A percentile compares a stretch with the other conserved stretches of the same genome.
phyloP scores from a whole-genome alignment of 2,888 invertebrate species.

The Selenia dentaria region DNA sequence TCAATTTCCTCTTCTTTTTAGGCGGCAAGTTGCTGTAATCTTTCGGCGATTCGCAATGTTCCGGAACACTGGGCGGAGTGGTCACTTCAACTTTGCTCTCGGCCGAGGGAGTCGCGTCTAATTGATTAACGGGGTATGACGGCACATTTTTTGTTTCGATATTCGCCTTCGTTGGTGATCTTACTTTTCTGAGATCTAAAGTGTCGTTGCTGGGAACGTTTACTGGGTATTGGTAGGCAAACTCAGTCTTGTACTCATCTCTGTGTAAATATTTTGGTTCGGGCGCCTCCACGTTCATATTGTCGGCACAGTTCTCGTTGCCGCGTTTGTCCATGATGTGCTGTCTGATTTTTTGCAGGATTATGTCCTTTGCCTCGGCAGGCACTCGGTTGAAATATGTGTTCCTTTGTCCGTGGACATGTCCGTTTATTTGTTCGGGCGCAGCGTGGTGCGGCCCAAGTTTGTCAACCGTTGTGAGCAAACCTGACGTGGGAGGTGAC shows the following conservation, averaged over 20 bases:
- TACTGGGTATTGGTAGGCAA: slow-evolving; percentile 54
- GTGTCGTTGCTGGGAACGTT: slow-evolving; percentile 60
- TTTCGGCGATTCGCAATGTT: slow-evolving; percentile 77
- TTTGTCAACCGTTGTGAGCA: slow-evolving; percentile 81
- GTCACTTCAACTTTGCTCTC: slow-evolving; percentile 61
- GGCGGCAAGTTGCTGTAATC: slow-evolving; percentile 81
- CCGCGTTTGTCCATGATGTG: slow-evolving; percentile 81
- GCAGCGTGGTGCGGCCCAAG: slow-evolving; percentile 51
- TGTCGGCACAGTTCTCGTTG: slow-evolving; percentile 60
- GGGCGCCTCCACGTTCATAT: slow-evolving; percentile 46
- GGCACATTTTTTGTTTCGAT: slow-evolving; percentile 50
- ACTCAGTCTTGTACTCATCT: slow-evolving; percentile 66
- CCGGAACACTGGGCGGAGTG: slow-evolving; percentile 58
- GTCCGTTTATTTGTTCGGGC: slow-evolving; percentile 50
- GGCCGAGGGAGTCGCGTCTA: slow-evolving; percentile 49
- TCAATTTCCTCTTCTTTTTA: slow-evolving; percentile 81
- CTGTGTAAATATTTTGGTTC: slow-evolving; percentile 66
- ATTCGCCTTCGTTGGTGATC: slow-evolving; percentile 63
- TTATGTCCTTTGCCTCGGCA: slow-evolving; percentile 76
- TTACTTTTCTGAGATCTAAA: slow-evolving; percentile 73
- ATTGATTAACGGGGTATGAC: slow-evolving; percentile 48
- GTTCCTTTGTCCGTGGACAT: slow-evolving; percentile 54
- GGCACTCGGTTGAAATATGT: slow-evolving; percentile 73
- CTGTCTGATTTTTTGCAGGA: slow-evolving; percentile 79
- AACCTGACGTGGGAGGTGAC: slow-evolving; percentile 60